phyloP scores from a whole-genome alignment of 2,888 invertebrate genomes.

The Orchesella flavescens region DNA sequence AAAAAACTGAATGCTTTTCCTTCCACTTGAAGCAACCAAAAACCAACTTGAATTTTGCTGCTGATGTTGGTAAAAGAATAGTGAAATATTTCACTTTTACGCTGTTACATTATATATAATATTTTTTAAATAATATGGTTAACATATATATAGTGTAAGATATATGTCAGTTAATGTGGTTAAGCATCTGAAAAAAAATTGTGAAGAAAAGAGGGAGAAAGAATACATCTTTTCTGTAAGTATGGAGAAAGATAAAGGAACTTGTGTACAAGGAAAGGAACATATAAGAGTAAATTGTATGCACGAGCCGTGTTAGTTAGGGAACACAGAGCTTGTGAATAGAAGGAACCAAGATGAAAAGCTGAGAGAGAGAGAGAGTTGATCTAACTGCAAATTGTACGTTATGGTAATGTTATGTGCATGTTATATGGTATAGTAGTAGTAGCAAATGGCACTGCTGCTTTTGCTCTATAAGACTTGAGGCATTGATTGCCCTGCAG shows the following conservation, averaged over 20 bases:
- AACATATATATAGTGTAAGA: background rate
- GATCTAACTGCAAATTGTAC: background rate
- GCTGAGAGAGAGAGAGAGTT: background rate
- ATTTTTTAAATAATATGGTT: background rate
- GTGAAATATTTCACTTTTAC: too few relatives aligned
- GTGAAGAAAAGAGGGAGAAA: background rate
- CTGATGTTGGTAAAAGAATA: too few relatives aligned
- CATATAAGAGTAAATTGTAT: too few relatives aligned
- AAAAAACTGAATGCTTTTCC: too few relatives aligned
- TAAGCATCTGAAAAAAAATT: background rate
- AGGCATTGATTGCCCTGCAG: conserved; percentile 14
- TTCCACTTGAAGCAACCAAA: too few relatives aligned
- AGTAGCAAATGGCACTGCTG: background rate
- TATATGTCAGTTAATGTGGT: background rate
- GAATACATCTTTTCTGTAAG: conserved; percentile 13
- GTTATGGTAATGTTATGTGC: background rate
- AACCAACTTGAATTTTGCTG: too few relatives aligned
- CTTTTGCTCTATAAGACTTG: background rate
- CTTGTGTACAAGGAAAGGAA: too few relatives aligned
- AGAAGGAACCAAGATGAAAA: too few relatives aligned
- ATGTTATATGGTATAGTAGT: background rate
- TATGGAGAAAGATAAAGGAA: background rate
- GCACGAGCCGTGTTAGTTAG: too few relatives aligned
- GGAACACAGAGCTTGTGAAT: too few relatives aligned
- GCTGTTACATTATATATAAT: background rate